These are phyloP conservation scores for Allolobophora icterica DNA, from an alignment of 2,888 invertebrate genomes.

Conservation along the genomic window DNA sequence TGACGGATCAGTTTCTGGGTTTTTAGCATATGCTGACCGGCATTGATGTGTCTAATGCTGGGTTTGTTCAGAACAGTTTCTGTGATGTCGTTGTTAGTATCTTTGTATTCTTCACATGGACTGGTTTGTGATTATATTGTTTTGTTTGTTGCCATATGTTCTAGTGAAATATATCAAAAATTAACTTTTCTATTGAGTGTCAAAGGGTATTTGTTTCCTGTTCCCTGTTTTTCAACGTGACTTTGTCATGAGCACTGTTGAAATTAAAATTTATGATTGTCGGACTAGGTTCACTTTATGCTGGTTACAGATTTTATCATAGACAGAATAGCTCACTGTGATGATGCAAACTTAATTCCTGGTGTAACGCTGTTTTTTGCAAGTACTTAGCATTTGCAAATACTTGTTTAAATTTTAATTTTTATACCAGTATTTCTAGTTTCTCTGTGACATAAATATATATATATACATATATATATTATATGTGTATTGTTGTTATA, in stretches of 20 bases:
- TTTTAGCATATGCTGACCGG: neutral
- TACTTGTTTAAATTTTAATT: neutral
- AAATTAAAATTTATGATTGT: neutral
- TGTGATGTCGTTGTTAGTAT: neutral
- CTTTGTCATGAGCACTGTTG: neutral
- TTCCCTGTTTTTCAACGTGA: slow-evolving; percentile 2
- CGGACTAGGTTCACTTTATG: neutral
- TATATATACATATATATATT: no score
- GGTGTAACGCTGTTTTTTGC: neutral
- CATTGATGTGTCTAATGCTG: neutral
- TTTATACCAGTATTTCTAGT: no score
- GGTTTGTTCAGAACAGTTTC: slow-evolving; percentile 12
- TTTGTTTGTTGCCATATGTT: neutral
- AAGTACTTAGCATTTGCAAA: neutral
- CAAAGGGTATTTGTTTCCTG: neutral
- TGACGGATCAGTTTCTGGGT: neutral
- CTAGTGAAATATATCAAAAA: neutral
- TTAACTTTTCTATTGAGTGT: neutral
- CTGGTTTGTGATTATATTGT: neutral
- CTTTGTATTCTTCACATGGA: neutral
- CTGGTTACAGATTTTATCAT: neutral
- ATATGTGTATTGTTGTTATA: no score
- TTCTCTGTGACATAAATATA: no score
- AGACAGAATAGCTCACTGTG: neutral
- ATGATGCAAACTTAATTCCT: neutral